phyloP scores from a whole-genome alignment of 2,797 vertebrate species.

The Lagocephalus sceleratus region DNA sequence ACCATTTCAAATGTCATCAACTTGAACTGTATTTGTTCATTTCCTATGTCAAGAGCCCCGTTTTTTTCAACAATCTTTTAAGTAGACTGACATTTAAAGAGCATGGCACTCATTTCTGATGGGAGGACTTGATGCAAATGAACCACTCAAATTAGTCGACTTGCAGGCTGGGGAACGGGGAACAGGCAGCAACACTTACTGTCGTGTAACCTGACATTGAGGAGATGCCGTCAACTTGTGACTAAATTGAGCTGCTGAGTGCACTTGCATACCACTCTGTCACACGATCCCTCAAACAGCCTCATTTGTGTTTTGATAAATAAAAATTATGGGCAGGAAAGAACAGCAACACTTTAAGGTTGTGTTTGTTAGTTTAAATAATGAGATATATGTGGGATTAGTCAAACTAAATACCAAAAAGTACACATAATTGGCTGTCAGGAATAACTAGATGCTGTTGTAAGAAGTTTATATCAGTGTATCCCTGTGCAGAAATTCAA shows the following conservation, averaged over 20 bases:
- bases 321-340: not conserved
- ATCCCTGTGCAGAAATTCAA: too few species aligned
- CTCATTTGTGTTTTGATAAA: slow-evolving; percentile 6
- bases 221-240: slow-evolving; percentile 37
- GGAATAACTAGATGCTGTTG: not conserved
- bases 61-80: slow-evolving; percentile 42
- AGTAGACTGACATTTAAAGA: slow-evolving; percentile 68
- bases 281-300: slow-evolving; percentile 42
- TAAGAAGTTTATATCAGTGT: too few species aligned
- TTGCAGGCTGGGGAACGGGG: slow-evolving; percentile 30
- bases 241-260: slow-evolving; percentile 49
- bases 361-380: too few species aligned
- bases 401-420: too few species aligned
- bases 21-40: slow-evolving; percentile 60
- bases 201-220: slow-evolving; percentile 33
- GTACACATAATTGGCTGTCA: not conserved
- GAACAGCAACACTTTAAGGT: too few species aligned
- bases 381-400: too few species aligned
- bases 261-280: slow-evolving; percentile 34
- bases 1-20: slow-evolving; percentile 62
- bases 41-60: slow-evolving; percentile 44
- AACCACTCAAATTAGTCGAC: slow-evolving; percentile 25
- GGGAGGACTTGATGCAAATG: slow-evolving; percentile 33
- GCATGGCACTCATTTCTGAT: slow-evolving; percentile 21
- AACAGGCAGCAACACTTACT: slow-evolving; percentile 2